Base-by-base conservation (phyloP, 2,888 invertebrate genomes). In the Sminthurinus aureus region DNA sequence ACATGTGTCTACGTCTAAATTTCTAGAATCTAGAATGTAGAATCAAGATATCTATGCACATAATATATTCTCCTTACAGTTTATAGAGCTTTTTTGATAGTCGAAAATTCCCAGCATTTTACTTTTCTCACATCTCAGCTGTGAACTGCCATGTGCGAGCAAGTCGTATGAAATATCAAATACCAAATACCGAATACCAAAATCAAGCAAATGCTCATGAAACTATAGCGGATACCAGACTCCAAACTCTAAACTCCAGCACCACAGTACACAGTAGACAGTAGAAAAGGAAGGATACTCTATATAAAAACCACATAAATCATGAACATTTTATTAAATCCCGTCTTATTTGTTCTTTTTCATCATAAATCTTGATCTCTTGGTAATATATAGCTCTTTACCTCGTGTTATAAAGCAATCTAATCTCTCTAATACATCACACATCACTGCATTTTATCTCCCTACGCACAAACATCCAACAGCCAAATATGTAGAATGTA, bases 261-360 rank as follows among this genome's bases (percentile, higher is more conserved):
- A 58, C 58, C 2, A 52, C 13, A 58, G 58, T 15, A 58, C 38
- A 38, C 1, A 38, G 3, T 38, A n/a, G n/a, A 38, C 38, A 38
- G 38, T 38, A 38, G 38, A 38, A 38, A 38, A 38, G 38, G 38
- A 38, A 38, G 38, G 38, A 38, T 38, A 38, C 38, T 12, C 58
- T 83, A 73, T 82, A 84, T 69, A 77, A 83, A 79, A 85, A 81
- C 81, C 84, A 75, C 84, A 86, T 86, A 86, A 86, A 86, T 86
- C 86, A 86, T 85, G 83, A 77, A 83, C 83, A 86, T 86, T 86
- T 86, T 86, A 86, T 86, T 86, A 86, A 86, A 86, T 86, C 86
- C 85, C 84, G 83, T 81, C 86, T 83, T 86, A 86, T 86, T 86
- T 86, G 86, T 86, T 86, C 86, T 84, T 84, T 84, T 83, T 78